Evolutionary conservation across 2,888 invertebrate genomes (phyloP).

Genomic region (Aquatica leii): DNA sequence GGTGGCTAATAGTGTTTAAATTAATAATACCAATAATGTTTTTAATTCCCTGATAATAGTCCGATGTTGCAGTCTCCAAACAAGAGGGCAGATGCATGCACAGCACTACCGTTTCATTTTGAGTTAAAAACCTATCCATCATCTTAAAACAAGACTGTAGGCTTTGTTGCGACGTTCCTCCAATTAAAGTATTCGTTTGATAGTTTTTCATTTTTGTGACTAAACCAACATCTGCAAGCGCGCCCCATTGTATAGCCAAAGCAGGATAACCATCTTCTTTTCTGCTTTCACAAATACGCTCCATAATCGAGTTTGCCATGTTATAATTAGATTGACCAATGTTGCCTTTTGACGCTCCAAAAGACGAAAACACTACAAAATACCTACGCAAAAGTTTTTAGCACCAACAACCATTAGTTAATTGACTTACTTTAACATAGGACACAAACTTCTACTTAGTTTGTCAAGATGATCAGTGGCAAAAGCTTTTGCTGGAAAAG

Average conservation of each 20-base stretch:
- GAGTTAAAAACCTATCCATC: not conserved
- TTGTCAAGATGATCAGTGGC: constrained; percentile 82
- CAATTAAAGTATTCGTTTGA: constrained; percentile 53
- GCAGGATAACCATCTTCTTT: constrained; percentile 75
- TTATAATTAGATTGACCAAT: constrained; percentile 92
- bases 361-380: constrained; percentile 92
- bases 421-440: constrained; percentile 58
- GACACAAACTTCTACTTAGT: constrained; percentile 67
- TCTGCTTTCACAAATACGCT: constrained; percentile 82
- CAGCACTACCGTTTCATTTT: constrained; percentile 1
- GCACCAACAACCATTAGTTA: no score
- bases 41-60: constrained; percentile 76
- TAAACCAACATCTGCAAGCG: constrained; percentile 78
- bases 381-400: constrained; percentile 59
- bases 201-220: constrained; percentile 24
- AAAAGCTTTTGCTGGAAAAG: constrained; percentile 79
- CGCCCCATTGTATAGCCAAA: constrained; percentile 92
- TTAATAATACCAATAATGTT: constrained; percentile 68
- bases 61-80: constrained; percentile 71
- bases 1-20: constrained; percentile 73
- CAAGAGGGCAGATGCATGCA: not conserved
- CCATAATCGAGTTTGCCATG: constrained; percentile 90
- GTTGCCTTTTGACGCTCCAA: constrained; percentile 90
- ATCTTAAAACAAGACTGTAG: constrained; percentile 65
- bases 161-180: constrained; percentile 73